phyloP scores from a whole-genome alignment of 1,140 invertebrate species.

The Drepana arcuata region DNA sequence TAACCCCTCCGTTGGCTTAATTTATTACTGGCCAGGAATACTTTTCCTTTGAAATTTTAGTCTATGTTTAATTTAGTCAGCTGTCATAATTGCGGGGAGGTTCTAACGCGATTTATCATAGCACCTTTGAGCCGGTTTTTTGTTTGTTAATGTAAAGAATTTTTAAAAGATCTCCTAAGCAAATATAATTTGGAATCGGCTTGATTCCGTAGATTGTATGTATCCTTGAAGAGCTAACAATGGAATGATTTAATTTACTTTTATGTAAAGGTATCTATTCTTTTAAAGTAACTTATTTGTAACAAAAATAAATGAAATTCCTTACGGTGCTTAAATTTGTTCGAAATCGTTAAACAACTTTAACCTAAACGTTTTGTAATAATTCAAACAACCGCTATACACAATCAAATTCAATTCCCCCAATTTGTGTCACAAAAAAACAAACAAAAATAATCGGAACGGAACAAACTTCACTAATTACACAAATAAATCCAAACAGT shows the following conservation, averaged over 20 bases:
- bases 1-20: conserved; percentile 51
- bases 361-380: too few relatives aligned
- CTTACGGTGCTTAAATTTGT: too few relatives aligned
- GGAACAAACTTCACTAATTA: conserved; percentile 66
- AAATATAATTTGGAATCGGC: too few relatives aligned
- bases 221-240: too few relatives aligned
- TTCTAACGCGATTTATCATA: conserved; percentile 15
- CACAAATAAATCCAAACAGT: conserved; percentile 63
- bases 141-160: conserved; percentile 6
- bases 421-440: conserved; percentile 43
- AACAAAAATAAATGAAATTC: too few relatives aligned
- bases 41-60: conserved; percentile 39
- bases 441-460: conserved; percentile 51
- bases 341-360: too few relatives aligned
- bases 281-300: too few relatives aligned
- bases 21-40: conserved; percentile 47
- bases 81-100: conserved; percentile 15
- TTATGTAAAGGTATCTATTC: too few relatives aligned
- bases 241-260: too few relatives aligned
- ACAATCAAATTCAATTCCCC: conserved; percentile 34
- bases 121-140: not conserved
- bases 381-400: conserved; percentile 13
- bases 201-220: too few relatives aligned
- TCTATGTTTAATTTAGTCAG: conserved; percentile 35
- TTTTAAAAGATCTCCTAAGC: conserved; percentile 5